Conservation (phyloP, 37 sponge, comb jelly and placozoan species). For the Geodia barretti region DNA sequence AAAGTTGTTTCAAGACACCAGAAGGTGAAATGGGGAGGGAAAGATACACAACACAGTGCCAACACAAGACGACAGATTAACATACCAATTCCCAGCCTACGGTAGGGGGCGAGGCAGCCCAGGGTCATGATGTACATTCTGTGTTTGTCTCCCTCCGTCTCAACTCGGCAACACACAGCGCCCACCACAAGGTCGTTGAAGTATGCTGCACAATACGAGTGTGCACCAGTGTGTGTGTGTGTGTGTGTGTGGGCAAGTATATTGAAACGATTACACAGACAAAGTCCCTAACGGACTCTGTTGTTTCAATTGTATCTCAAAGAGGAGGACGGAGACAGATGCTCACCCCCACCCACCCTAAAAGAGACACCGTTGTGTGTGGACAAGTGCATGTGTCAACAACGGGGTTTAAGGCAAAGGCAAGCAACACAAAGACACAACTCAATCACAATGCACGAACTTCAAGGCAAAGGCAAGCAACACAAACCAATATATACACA, state of each 20-base stretch:
- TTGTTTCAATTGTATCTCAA: no score
- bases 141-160: conserved; percentile 61
- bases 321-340: no score
- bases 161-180: conserved; percentile 94
- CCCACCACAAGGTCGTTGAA: conserved; percentile 98
- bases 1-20: no score
- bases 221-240: not conserved
- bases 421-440: no score
- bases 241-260: not conserved
- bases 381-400: not conserved
- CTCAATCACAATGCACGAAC: no score
- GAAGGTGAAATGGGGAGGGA: not conserved
- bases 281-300: no score
- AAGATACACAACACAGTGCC: not conserved
- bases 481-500: no score
- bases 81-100: conserved; percentile 92
- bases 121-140: conserved; percentile 97
- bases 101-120: conserved; percentile 90
- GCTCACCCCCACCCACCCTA: no score
- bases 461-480: no score
- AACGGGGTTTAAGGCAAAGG: no score
- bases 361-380: no score
- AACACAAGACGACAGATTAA: conserved; percentile 1
- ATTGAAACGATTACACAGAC: no score
- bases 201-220: conserved; percentile 66